Base-by-base conservation (phyloP, 1,140 invertebrate genomes). In the Habropoda laboriosa region DNA sequence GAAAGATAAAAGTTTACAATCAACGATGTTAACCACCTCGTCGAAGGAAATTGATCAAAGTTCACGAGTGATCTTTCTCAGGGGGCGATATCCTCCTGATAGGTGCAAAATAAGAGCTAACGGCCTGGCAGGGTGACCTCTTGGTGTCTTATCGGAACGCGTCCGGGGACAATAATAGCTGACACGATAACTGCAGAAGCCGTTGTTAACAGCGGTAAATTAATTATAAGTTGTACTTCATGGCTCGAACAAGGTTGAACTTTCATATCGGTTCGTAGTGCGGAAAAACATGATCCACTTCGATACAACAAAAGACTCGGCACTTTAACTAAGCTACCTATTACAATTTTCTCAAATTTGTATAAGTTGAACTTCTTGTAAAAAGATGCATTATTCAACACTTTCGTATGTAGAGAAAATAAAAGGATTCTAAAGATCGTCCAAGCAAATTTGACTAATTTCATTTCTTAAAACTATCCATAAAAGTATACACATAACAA, bases 21-120 rank as follows among this genome's bases (percentile, higher is more conserved):
- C 27, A 12, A 18, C 42, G 51, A 61, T 63, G 60, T 73, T 45
- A 40, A 73, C 51, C 64, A 51, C 51, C 61, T 66, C 49, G 35
- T 68, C 38, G 32, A 24, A 24, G 42, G 32, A 47, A 64, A 55
- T 12, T 45, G 64, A 58, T 49, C 76, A 53, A 72, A 83, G 81
- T 83, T 51, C 81, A 83, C 27, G 45, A 79, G 38, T 63, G 81
- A 85, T 64, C 71, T 83, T 71, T 55, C 58, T 57, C 57, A 45
- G 81, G 71, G 81, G 64, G 35, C 70, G 81, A 85, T 85, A 85
- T 85, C 76, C 51, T 49, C 35, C 71, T 40, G 82, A 85, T 85
- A 85, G 77, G 47, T 80, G 51, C 16, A 13, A 68, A 73, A 79
- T 79, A 67, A 83, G 83, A 64, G 53, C 30, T 53, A 72, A 72